phyloP scores from a whole-genome alignment of 1,140 invertebrate species.

The Venturia canescens region DNA sequence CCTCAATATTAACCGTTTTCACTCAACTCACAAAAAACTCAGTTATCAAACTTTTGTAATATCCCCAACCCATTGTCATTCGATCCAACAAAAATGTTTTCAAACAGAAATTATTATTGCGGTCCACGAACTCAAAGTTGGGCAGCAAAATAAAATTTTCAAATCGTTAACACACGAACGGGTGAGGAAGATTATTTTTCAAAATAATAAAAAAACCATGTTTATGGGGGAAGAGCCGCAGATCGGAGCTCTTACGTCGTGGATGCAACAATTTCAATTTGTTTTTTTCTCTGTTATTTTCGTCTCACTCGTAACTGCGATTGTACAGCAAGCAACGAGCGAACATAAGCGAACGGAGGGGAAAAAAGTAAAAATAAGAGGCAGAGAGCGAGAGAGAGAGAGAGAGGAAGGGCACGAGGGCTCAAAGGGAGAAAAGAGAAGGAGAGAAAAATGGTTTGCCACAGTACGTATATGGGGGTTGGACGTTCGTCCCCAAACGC shows the following conservation, averaged over 20 bases:
- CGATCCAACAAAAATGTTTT: too few relatives aligned
- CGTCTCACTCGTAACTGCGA: background rate
- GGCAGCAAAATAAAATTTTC: too few relatives aligned
- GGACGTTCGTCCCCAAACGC: slow-evolving; percentile 33
- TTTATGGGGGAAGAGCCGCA: background rate
- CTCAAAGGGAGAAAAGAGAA: too few relatives aligned
- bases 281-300: background rate
- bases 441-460: slow-evolving; percentile 33
- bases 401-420: too few relatives aligned
- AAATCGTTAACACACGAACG: too few relatives aligned
- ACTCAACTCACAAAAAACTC: too few relatives aligned
- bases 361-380: background rate
- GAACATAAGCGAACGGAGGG: slow-evolving; percentile 34
- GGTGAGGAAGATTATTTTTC: too few relatives aligned
- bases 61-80: too few relatives aligned
- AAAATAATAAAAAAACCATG: background rate
- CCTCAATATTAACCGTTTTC: too few relatives aligned
- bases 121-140: too few relatives aligned
- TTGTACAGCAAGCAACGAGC: slow-evolving; percentile 16
- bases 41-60: too few relatives aligned
- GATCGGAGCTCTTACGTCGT: background rate
- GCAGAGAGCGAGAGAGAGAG: background rate
- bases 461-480: background rate
- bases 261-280: slow-evolving; percentile 7
- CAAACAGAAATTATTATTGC: too few relatives aligned